phyloP scores from a whole-genome alignment of 2,113 vertebrate species.

The Carlito syrichta region DNA sequence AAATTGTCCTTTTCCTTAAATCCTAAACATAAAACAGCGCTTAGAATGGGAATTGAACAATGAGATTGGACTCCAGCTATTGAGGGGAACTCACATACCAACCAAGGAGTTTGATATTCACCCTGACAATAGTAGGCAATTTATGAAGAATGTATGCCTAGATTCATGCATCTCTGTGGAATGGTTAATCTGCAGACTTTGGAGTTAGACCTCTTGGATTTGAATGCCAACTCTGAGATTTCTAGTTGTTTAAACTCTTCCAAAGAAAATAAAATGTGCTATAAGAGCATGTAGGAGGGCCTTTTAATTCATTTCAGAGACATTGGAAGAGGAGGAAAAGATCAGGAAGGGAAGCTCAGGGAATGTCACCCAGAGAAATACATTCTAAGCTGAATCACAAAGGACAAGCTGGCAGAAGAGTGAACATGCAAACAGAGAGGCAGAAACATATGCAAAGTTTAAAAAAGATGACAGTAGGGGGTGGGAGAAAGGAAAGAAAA shows the following conservation, averaged over 20 bases:
- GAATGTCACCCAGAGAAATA: not conserved
- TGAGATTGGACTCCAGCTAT: not conserved
- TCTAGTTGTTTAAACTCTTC: not conserved
- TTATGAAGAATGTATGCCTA: not conserved
- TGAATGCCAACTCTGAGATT: not conserved
- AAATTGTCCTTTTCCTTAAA: not conserved
- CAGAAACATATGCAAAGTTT: not conserved
- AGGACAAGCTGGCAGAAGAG: not conserved
- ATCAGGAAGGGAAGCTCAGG: not conserved
- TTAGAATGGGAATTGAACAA: not conserved
- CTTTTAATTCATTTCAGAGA: not conserved
- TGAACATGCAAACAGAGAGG: not conserved
- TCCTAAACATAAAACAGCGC: not conserved
- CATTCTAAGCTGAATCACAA: not conserved
- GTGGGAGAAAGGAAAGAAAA: not conserved
- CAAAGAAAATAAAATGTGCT: not conserved
- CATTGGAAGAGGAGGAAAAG: not conserved
- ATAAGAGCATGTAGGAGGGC: not conserved
- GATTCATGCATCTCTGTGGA: not conserved
- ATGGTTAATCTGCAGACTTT: not conserved
- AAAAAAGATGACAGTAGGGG: not conserved
- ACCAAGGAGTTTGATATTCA: not conserved
- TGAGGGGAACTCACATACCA: not conserved
- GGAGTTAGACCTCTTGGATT: not conserved
- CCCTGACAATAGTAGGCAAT: not conserved